Base-by-base conservation (phyloP, 2,888 invertebrate genomes). In the Nasonia oneida region DNA sequence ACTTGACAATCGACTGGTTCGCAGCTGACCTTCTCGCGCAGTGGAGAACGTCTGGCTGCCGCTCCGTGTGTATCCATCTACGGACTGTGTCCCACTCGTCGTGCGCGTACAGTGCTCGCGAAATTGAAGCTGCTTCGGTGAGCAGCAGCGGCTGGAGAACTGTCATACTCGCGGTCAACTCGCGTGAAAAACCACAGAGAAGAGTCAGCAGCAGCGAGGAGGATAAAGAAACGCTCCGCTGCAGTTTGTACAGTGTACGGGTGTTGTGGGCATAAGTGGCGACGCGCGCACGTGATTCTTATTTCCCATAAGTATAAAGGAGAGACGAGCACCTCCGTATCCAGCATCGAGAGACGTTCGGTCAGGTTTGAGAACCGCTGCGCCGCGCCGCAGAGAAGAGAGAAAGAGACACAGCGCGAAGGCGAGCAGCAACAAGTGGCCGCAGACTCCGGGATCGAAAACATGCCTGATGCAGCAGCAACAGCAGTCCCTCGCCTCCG, bases 401-500 rank as follows among this genome's bases (percentile, higher is more conserved):
- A 29, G 33, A 37, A 10, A 37, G 37, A 53, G n/a, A 57, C 23
- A 23, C 39, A 15, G 23, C 6, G 23, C 77, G 37, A 33, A 67
- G 39, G 71, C 71, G 10, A 29, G 61, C 81, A 33, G 78, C 81
- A 74, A 74, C 81, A 74, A 81, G 57, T 73, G 73, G 57, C 42
- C 74, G 57, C 42, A 18, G 70, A 14, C 33, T 71, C 47, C 3
- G 37, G 80, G 37, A 37, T 53, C 39, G 42, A 37, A 53, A 71
- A 71, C 42, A 78, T 78, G 64, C 64, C 23, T 18, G 53, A 67
- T 67, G 33, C 33, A 47, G 10, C 47, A 12, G 12, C 6, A 50
- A 23, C 23, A 23, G 23, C 23, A 23, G 23, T 23, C 23, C 23
- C 23, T 23, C 23, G 23, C 23, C 23, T 23, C 23, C 23, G 23